Evolutionary conservation across 2,113 vertebrate genomes (phyloP), one percentile per base, ranked within the genome.

Genomic region (Phyllopteryx taeniolatus): DNA sequence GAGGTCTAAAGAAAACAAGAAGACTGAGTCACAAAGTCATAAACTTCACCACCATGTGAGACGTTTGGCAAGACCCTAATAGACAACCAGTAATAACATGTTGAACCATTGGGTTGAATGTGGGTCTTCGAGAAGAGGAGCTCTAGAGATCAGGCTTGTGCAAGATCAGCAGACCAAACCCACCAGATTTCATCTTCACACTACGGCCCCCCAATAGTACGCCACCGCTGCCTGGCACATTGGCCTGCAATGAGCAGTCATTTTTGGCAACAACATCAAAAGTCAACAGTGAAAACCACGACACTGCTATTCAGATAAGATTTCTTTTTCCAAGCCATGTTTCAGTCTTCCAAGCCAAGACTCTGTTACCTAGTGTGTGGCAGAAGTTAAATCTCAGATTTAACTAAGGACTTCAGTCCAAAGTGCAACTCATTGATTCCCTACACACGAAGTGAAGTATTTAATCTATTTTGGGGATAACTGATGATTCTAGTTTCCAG

Each of bases 201-300:
- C 44, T 19, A 64, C 72, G 74, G 75, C 69, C 53, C 39, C 66
- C 65, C 11, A 54, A 0, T 69, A 53, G 67, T 27, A 20, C 47
- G 6, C 64, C 35, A 5, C 44, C 83, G 82, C 46, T 61, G 63
- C 8, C 59, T 9, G 66, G 60, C 80, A 76, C 80, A 68, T 72
- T 76, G 70, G 81, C 72, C 81, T 43, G 77, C 77, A 69, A 62
- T 57, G 17, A 83, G 61, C 65, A 63, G 67, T 81, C 79, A 39
- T 68, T 78, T 67, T 77, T 87, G 83, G 78, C 77, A 80, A 57
- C 53, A 8, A 68, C 79, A 73, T 84, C 78, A 82, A 85, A 84
- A 76, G 33, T 71, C 31, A 35, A 81, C 70, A 67, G 70, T 82
- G 74, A 77, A 76, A 83, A 83, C 64, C 44, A 47, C 61, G 72